Percentiles rank a stretch among this genome's conserved stretches.
phyloP scores from a whole-genome alignment of 1,140 invertebrate species.

The Scaptomyza pallida region DNA sequence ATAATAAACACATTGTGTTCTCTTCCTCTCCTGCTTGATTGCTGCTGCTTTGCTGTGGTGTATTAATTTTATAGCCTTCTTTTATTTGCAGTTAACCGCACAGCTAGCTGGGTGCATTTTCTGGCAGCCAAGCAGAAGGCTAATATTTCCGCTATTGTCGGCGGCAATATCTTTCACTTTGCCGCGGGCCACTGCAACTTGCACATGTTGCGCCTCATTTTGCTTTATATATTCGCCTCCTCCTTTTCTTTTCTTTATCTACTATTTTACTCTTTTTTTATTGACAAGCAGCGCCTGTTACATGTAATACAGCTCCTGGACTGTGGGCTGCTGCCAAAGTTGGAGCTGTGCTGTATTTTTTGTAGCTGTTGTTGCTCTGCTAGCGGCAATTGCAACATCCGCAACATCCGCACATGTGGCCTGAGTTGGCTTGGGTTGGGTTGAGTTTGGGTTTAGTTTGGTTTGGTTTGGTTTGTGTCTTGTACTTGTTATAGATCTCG shows the following conservation, averaged over 20 bases:
- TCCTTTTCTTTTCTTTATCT: slow-evolving; percentile 11
- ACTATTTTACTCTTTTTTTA: slow-evolving; percentile 50
- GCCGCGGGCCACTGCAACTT: slow-evolving; percentile 73
- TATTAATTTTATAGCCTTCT: slow-evolving; percentile 39
- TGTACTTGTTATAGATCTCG: slow-evolving; percentile 19
- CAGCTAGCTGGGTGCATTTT: slow-evolving; percentile 1
- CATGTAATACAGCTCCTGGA: slow-evolving; percentile 39
- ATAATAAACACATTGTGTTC: slow-evolving; percentile 79
- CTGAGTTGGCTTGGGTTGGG: slow-evolving; percentile 21
- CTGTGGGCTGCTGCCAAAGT: slow-evolving; percentile 41
- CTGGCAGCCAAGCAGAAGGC: slow-evolving; percentile 52
- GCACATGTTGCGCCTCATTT: slow-evolving; percentile 70
- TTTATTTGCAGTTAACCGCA: slow-evolving; percentile 36
- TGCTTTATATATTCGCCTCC: slow-evolving; percentile 44
- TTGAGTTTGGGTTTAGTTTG: slow-evolving; percentile 9
- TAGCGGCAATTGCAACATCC: slow-evolving; percentile 51
- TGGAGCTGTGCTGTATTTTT: background rate
- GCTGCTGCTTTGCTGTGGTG: slow-evolving; percentile 8
- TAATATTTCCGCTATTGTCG: slow-evolving; percentile 79
- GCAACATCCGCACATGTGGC: slow-evolving; percentile 73
- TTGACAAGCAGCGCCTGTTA: slow-evolving; percentile 56
- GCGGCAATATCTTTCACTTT: slow-evolving; percentile 78
- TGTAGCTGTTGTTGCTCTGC: slow-evolving; percentile 17
- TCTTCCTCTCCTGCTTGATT: slow-evolving; percentile 2
- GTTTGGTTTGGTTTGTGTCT: slow-evolving; percentile 10